These are phyloP conservation scores for Mongoloraphidia duomilia DNA, from an alignment of 2,888 invertebrate genomes.

Conservation along the genomic window DNA sequence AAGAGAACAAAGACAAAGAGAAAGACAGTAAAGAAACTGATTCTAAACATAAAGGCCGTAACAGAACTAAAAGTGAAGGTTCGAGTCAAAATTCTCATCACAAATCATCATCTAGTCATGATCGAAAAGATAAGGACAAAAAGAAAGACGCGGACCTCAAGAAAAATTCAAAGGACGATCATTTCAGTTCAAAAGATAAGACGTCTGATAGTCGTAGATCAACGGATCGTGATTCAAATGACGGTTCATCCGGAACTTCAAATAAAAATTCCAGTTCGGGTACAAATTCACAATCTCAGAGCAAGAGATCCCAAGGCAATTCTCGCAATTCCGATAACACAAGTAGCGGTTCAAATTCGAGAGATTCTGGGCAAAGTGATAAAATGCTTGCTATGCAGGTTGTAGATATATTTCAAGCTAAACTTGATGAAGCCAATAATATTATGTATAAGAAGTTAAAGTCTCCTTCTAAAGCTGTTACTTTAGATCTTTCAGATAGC, in stretches of 20 bases:
- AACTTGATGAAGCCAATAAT: background rate
- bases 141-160: constrained; percentile 20
- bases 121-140: constrained; percentile 9
- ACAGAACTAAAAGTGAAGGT: background rate
- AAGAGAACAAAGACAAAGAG: constrained; percentile 4
- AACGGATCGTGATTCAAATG: constrained; percentile 67
- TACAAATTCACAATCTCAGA: constrained; percentile 30
- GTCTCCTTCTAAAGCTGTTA: too few species aligned
- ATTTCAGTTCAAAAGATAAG: constrained; percentile 50
- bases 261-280: constrained; percentile 27
- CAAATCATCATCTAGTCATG: constrained; percentile 11
- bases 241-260: constrained; percentile 38
- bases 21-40: constrained; percentile 4
- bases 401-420: background rate
- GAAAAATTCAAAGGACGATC: constrained; percentile 50
- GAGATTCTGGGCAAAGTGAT: constrained; percentile 21
- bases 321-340: constrained; percentile 9
- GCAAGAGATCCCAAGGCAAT: constrained; percentile 16
- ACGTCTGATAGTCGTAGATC: constrained; percentile 51
- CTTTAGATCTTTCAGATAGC: too few species aligned
- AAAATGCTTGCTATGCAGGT: too few species aligned
- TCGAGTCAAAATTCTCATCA: background rate
- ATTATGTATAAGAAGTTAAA: too few species aligned
- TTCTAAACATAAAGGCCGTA: background rate
- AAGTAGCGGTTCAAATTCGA: constrained; percentile 18